Evolutionary conservation across 2,797 vertebrate genomes (phyloP), one percentile per base, ranked within the genome.

Genomic region (Chlorospingus semifuscus): DNA sequence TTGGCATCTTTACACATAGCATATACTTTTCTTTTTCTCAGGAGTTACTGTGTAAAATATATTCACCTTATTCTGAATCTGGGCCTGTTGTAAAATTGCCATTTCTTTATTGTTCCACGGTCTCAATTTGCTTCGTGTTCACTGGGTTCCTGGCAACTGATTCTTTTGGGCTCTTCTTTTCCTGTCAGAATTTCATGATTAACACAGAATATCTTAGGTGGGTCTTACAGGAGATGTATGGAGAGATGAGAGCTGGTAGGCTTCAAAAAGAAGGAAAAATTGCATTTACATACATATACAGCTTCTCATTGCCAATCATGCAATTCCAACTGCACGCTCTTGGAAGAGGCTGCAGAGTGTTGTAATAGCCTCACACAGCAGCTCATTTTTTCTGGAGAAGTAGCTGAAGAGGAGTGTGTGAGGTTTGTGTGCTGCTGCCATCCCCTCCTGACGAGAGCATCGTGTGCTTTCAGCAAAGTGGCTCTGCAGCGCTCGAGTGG

Each of bases 401-500:
- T 1, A 37, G 36, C 42, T 74, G 50, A 22, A 39, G 44, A 78
- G 78, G 34, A 68, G 15, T 19, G n/a, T 47, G 4, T 22, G 55
- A 36, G 55, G 23, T 14, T 3, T 41, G 8, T 11, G 8, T 64
- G 59, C 21, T 90, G 61, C 76, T 85, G 50, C 36, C 12, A 1
- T 23, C 8, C 9, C 52, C 26, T 72, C 49, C 78, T 95, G 57
- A 93, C 4, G 4, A 39, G 79, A 30, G 26, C 2, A 2, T 76
- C 59, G 6, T 97, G 71, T 97, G 75, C 92, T 97, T 96, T 89
- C 97, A 99, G 99, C 74, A 97, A 93, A 59, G 98, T 98, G 94
- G 97, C 97, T 47, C 99, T 99, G 72, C 98, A 97, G 83, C 98
- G 98, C 42, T 99, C 99, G 1, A 97, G 96, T 39, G 98, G 98